Conservation (phyloP, 2,113 vertebrate genomes). For the Peromyscus leucopus region DNA sequence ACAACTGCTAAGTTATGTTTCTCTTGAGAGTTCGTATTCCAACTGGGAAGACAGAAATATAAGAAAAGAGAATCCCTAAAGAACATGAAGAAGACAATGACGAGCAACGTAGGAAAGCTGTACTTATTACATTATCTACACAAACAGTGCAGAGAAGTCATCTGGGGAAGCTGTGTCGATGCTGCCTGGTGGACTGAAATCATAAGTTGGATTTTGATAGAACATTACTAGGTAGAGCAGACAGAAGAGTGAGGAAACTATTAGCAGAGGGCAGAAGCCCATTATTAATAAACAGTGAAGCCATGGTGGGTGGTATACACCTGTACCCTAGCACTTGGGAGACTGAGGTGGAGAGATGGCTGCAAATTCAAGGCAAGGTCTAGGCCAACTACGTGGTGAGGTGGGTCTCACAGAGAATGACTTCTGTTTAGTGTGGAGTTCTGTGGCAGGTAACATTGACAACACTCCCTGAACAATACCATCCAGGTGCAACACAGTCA, state of each 20-base stretch:
- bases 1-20: neutral
- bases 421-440: conserved; percentile 36
- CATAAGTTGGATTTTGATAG: conserved; percentile 35
- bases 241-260: neutral
- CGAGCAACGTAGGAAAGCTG: neutral
- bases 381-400: neutral
- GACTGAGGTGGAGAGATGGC: neutral
- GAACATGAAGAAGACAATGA: conserved; percentile 40
- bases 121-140: conserved; percentile 28
- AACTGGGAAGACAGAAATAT: neutral
- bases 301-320: too few relatives aligned
- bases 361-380: neutral
- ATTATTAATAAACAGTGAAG: neutral
- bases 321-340: neutral
- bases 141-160: conserved; percentile 1
- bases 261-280: neutral
- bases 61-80: conserved; percentile 37
- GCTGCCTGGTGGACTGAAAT: neutral
- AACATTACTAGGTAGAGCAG: neutral
- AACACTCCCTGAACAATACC: neutral
- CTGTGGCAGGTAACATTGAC: neutral
- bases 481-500: neutral
- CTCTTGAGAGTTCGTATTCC: conserved; percentile 48
- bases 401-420: neutral
- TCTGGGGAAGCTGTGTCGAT: conserved; percentile 1